Base-by-base conservation (phyloP, 2,113 vertebrate species). In the Salvator merianae region DNA sequence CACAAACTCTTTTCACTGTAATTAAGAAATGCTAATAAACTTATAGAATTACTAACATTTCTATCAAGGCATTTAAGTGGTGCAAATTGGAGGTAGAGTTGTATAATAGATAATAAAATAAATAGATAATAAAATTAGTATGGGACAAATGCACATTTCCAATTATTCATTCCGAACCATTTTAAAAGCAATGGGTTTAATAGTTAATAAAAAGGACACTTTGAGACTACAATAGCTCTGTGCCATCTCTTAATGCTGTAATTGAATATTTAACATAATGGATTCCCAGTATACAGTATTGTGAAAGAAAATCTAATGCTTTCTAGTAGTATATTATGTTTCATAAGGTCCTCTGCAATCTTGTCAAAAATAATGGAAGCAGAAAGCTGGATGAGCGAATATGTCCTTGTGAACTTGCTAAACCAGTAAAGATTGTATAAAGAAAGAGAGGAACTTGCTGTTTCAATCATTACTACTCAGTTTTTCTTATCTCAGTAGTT, bases 301-400 rank as follows among this genome's bases (percentile, higher is more conserved):
- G 66, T 79, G 55, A 81, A 55, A 81, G 68, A 32, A 81, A 81
- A 71, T 14, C 13, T 28, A 71, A 71, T 59, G 32, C 34, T 59
- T 59, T 55, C 47, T 47, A 71, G 20, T 13, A 26, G 28, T 55
- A 38, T 71, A 55, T 81, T 59, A 30, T 24, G 36, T 71, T 81
- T 55, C 16, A 36, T 81, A 71, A 81, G 79, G n/a, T 70, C n/a
- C 53, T 70, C 79, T 34, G 70, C 71, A 32, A 71, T 81, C 79
- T 59, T 71, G 47, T 81, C 32, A 81, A 81, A 81, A 55, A 55
- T 71, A 71, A 71, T 81, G 66, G 68, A 81, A 38, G 28, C 68
- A 38, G 50, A 81, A 81, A 50, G 66, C 68, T 59, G 50, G 38
- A 55, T 13, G 7, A 38, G 26, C 66, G 68, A 81, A 20, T 81